A percentile compares a stretch with the other conserved stretches of the same genome.
Evolutionary conservation across 35 echinoderm and acorn worm genomes (phyloP).

Genomic region (Chiridota heheva): DNA sequence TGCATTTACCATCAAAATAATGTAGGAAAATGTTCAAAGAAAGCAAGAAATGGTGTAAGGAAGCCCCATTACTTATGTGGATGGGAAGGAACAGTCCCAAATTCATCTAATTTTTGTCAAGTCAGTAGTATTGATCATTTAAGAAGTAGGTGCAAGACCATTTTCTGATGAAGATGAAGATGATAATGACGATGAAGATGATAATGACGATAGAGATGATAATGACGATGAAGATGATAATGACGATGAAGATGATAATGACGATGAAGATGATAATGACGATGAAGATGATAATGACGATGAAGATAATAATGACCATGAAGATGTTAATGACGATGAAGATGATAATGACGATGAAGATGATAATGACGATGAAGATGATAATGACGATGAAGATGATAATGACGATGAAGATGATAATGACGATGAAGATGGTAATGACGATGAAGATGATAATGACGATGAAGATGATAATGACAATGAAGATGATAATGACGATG

Average conservation of each 20-base stretch:
- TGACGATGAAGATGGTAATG: not conserved
- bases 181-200: constrained; percentile 1
- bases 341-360: constrained; percentile 1
- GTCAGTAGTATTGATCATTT: too few species aligned
- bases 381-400: not conserved
- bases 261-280: not conserved
- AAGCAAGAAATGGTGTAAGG: too few species aligned
- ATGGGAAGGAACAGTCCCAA: too few species aligned
- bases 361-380: not conserved
- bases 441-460: constrained; percentile 6
- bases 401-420: constrained; percentile 6
- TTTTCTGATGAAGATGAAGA: not conserved
- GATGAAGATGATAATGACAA: not conserved
- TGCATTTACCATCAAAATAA: too few species aligned
- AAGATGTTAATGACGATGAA: not conserved
- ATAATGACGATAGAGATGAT: too few species aligned
- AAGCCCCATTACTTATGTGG: too few species aligned
- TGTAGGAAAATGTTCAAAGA: too few species aligned
- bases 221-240: constrained; percentile 7
- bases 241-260: constrained; percentile 1
- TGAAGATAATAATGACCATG: constrained; percentile 1
- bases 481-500: not conserved
- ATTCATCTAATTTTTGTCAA: too few species aligned
- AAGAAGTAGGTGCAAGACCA: not conserved
- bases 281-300: not conserved